Base-by-base conservation (phyloP, 2,113 vertebrate species). In the Smithornis capensis region DNA sequence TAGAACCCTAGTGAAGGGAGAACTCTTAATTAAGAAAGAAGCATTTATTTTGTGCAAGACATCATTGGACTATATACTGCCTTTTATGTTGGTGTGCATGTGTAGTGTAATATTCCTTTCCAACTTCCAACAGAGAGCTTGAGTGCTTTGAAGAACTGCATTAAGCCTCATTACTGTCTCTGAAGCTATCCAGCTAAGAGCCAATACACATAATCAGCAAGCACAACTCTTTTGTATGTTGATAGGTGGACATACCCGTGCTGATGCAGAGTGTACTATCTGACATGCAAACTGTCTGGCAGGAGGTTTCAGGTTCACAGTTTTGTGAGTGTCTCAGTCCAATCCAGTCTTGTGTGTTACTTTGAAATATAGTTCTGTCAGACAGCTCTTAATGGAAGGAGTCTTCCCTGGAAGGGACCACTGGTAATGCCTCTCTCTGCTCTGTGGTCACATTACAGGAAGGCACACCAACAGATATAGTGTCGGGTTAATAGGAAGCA, bases 231-330 rank as follows among this genome's bases (percentile, higher is more conserved):
- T 67, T 44, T 33, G 65, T 21, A 1, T 7, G 40, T 38, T 83
- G 53, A 52, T 23, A 19, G 10, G 16, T 1, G 9, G 67, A 83
- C 47, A 31, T 31, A 21, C 28, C 53, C 0, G 0, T 18, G 3
- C 23, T 29, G 19, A 22, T 64, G 29, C 2, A 2, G 56, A 79
- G 60, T 31, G 14, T 16, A 3, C 14, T 31, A 7, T 31, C 38
- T 59, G 47, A 19, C n/a, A 17, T 3, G 1, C 57, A 44, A 40
- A 27, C 33, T 33, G 31, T 22, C 35, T 15, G 21, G 27, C 50
- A 73, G 47, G 49, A 86, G 29, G 17, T 37, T 79, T 95, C 44
- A 35, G 24, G 19, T 60, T 92, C 53, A 4, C 45, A 47, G 44
- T 77, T 85, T 69, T 37, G 42, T 62, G n/a, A 1, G 12, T 52